Evolutionary conservation across 23 tunicate genomes (phyloP).

Genomic region (Diplosoma virens): DNA sequence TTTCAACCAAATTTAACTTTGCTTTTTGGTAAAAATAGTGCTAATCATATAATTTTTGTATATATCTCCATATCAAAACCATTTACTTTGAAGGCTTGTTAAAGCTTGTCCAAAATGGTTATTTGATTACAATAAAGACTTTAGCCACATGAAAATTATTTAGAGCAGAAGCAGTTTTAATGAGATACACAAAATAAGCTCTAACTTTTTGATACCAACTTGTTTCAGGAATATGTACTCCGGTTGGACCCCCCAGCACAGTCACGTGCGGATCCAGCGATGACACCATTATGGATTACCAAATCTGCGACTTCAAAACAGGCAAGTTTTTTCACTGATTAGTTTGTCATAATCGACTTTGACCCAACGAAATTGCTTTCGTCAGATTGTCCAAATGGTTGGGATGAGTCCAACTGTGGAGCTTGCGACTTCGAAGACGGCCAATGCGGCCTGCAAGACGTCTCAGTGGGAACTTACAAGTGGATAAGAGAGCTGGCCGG

Average conservation of each 20-base stretch:
- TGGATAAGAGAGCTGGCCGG: conserved; percentile 86
- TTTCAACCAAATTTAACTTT: no score
- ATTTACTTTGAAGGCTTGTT: no score
- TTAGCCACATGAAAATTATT: no score
- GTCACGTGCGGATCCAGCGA: conserved; percentile 49
- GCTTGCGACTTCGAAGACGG: conserved; percentile 60
- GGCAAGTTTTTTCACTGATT: conserved; percentile 16
- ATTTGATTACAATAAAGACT: no score
- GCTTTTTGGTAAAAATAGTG: no score
- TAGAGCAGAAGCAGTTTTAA: no score
- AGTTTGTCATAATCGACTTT: not conserved
- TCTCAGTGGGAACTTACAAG: conserved; percentile 47
- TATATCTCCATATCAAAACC: no score
- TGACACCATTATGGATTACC: conserved; percentile 26
- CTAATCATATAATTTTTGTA: no score
- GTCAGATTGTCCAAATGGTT: conserved; percentile 77
- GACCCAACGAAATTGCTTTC: not conserved
- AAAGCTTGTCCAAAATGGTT: no score
- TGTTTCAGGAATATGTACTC: conserved; percentile 59
- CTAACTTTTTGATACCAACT: not conserved
- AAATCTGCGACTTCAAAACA: conserved; percentile 71
- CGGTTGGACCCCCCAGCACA: conserved; percentile 56
- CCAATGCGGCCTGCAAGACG: conserved; percentile 69
- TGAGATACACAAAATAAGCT: no score
- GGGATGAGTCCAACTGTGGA: conserved; percentile 82